phyloP scores from a whole-genome alignment of 2,888 invertebrate species.

The Polyommatus iphigenia region DNA sequence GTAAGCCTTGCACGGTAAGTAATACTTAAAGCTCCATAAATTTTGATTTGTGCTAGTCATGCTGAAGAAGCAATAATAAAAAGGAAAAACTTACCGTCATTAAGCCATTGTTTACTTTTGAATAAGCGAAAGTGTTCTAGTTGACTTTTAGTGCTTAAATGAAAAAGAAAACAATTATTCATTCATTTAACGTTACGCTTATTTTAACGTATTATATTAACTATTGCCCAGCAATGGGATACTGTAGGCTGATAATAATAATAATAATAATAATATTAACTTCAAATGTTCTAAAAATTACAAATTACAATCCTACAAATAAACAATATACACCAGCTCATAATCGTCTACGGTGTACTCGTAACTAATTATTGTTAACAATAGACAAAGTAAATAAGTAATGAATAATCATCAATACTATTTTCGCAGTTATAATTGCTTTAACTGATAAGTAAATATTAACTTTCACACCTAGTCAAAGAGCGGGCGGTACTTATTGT shows the following conservation, averaged over 20 bases:
- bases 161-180: not conserved
- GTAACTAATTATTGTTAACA: not conserved
- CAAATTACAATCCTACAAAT: not conserved
- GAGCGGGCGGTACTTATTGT: not conserved
- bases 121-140: constrained; percentile 16
- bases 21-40: not conserved
- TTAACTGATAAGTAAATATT: constrained; percentile 10
- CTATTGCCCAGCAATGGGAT: too few species aligned
- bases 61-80: not conserved
- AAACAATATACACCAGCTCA: not conserved
- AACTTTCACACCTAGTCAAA: constrained; percentile 23
- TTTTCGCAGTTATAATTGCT: constrained; percentile 1
- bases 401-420: not conserved
- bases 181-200: not conserved
- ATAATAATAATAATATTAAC: too few species aligned
- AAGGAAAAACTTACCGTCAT: not conserved
- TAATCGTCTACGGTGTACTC: not conserved
- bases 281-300: not conserved
- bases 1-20: not conserved
- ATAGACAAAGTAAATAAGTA: not conserved
- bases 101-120: not conserved
- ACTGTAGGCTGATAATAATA: too few species aligned
- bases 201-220: not conserved
- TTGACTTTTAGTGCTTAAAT: constrained; percentile 8
- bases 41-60: not conserved